These are phyloP conservation scores for Cyrtodaria siliqua DNA, from an alignment of 2,888 invertebrate species.

Conservation along the genomic window DNA sequence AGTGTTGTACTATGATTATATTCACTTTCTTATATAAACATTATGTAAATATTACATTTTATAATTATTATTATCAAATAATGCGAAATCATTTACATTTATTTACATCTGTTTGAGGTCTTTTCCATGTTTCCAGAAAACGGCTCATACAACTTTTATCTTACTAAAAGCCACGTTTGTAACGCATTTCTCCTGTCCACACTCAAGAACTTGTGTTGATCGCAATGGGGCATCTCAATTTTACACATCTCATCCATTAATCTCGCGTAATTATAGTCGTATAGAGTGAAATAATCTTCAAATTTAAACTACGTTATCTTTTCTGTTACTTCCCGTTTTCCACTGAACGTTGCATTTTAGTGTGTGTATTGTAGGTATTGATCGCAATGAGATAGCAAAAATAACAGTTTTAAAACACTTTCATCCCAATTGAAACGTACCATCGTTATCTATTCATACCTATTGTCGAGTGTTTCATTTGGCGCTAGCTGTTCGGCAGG, in stretches of 20 bases:
- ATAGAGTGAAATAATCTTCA: conserved; percentile 9
- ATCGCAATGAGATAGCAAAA: conserved; percentile 18
- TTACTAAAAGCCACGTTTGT: too few species aligned
- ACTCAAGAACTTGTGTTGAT: too few species aligned
- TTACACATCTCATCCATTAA: conserved; percentile 1
- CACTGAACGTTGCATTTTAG: conserved; percentile 8
- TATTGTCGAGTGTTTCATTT: conserved; percentile 30
- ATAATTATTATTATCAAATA: too few species aligned
- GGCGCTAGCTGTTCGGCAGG: conserved; percentile 12
- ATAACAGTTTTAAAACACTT: conserved; percentile 12
- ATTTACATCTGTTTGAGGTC: too few species aligned
- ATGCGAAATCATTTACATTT: too few species aligned
- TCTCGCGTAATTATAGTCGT: conserved; percentile 21
- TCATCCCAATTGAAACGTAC: conserved; percentile 12
- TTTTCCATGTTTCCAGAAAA: too few species aligned
- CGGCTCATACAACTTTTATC: too few species aligned
- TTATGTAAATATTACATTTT: too few species aligned
- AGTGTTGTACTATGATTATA: too few species aligned
- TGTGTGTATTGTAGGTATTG: conserved; percentile 1
- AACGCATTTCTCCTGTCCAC: too few species aligned
- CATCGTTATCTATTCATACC: conserved; percentile 26
- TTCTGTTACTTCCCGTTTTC: conserved; percentile 16
- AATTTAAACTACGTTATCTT: conserved; percentile 2
- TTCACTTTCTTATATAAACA: too few species aligned
- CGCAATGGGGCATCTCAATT: conserved; percentile 2